A percentile compares a stretch with the other conserved stretches of the same genome.
Evolutionary conservation across 2,797 vertebrate species (phyloP).

Genomic region (Scomberomorus guttatus): DNA sequence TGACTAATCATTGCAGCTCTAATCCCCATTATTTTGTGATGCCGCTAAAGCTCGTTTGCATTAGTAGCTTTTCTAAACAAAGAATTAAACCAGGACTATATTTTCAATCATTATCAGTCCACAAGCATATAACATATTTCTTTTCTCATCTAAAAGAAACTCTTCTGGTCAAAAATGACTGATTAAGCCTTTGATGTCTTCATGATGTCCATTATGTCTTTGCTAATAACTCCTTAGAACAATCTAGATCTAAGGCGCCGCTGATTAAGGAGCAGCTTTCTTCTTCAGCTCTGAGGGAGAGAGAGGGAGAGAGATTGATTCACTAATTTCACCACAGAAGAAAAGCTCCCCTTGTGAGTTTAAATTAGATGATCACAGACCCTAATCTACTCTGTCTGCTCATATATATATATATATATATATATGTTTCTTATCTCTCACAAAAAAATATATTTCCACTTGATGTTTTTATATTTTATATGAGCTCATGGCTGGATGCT

Average conservation of each 20-base stretch:
- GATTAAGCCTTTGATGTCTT: conserved; percentile 33
- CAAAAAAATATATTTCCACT: no score
- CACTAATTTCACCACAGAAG: conserved; percentile 49
- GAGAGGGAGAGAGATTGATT: conserved; percentile 44
- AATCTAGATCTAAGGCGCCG: conserved; percentile 31
- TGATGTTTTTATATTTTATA: no score
- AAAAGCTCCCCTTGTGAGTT: conserved; percentile 36
- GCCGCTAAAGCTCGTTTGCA: background rate
- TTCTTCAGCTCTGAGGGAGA: conserved; percentile 15
- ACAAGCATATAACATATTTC: no score
- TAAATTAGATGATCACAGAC: conserved; percentile 24
- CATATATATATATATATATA: no score
- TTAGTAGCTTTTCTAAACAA: background rate
- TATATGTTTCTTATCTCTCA: no score
- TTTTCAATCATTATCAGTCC: no score
- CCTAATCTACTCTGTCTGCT: no score
- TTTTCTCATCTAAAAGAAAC: background rate
- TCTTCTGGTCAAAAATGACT: conserved; percentile 7
- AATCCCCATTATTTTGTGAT: background rate
- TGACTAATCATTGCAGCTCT: no score
- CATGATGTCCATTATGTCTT: conserved; percentile 19
- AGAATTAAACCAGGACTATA: background rate
- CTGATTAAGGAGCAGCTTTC: conserved; percentile 51
- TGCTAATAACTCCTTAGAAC: conserved; percentile 44
- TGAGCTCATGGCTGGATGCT: conserved; percentile 9